Conservation (phyloP, 2,113 vertebrate species). For the Zosterops lateralis region DNA sequence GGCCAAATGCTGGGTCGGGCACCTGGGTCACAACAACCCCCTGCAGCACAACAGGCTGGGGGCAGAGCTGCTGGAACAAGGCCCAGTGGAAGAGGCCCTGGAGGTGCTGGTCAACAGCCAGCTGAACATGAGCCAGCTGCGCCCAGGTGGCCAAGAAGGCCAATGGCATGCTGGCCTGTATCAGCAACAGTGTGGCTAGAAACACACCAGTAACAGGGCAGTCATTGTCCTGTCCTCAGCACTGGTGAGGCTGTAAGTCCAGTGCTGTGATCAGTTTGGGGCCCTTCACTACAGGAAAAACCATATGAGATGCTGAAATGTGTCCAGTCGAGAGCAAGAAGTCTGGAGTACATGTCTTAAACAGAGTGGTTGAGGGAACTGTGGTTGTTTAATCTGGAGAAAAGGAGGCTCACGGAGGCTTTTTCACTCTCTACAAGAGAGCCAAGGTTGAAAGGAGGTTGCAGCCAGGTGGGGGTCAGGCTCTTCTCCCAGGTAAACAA, state of each 20-base stretch:
- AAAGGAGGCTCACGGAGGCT: not conserved
- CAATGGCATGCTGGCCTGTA: not conserved
- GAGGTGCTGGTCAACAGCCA: not conserved
- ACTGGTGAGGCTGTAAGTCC: rapidly evolving
- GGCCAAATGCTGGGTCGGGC: not conserved
- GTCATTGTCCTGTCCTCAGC: not conserved
- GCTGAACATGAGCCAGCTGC: not conserved
- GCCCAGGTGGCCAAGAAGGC: not conserved
- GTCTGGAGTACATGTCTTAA: not conserved
- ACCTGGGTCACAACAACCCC: not conserved
- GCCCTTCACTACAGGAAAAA: not conserved
- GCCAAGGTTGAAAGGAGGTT: not conserved
- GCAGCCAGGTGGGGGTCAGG: not conserved
- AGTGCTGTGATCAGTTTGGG: not conserved
- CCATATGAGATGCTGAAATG: not conserved
- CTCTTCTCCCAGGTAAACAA: not conserved
- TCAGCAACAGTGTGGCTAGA: not conserved
- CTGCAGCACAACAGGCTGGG: not conserved
- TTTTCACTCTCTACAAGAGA: not conserved
- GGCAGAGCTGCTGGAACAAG: rapidly evolving
- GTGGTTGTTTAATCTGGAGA: not conserved
- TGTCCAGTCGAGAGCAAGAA: not conserved
- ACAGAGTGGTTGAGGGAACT: not conserved
- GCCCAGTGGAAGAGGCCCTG: not conserved
- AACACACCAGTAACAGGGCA: not conserved